Conservation (phyloP, 2,113 vertebrate genomes). For the Oreocharis arfaki region DNA sequence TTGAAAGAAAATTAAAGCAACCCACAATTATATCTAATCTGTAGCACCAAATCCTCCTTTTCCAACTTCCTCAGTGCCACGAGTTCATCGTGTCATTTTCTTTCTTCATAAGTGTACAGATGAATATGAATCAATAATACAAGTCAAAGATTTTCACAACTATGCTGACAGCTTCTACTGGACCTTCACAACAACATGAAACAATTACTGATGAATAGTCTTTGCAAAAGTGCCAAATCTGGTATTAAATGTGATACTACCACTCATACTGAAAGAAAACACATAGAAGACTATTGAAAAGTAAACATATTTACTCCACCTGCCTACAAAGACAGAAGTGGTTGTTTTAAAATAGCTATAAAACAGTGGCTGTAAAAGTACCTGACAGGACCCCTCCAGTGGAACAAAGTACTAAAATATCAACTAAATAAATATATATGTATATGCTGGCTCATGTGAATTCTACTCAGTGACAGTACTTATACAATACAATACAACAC, state of each 20-base stretch:
- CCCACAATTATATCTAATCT: neutral
- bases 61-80: neutral
- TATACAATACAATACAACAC: neutral
- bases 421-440: neutral
- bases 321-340: neutral
- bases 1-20: neutral
- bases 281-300: neutral
- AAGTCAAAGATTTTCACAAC: neutral
- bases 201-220: neutral
- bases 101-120: neutral
- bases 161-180: neutral
- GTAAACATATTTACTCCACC: neutral
- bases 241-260: neutral
- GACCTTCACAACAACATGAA: neutral
- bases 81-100: neutral
- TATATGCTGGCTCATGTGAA: neutral
- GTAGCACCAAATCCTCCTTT: neutral
- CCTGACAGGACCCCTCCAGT: neutral
- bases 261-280: neutral
- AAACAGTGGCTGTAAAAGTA: neutral
- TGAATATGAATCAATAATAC: neutral
- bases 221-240: neutral
- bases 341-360: neutral
- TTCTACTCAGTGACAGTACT: neutral
- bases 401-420: neutral